These are phyloP conservation scores for Coboldia fuscipes DNA, from an alignment of 1,140 invertebrate species.

Conservation along the genomic window DNA sequence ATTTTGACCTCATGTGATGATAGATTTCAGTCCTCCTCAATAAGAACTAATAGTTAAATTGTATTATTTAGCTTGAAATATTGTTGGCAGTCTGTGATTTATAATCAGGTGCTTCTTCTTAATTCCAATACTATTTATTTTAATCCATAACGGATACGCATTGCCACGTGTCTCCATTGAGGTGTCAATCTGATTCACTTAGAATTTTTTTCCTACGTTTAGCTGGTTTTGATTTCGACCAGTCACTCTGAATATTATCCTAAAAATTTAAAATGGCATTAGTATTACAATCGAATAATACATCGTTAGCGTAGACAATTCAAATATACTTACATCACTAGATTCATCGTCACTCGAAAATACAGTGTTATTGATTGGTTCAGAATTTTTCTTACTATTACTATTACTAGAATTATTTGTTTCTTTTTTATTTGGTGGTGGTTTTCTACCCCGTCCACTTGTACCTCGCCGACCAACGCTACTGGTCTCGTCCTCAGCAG, in stretches of 20 bases:
- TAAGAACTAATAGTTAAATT: too few relatives aligned
- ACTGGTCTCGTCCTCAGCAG: slow-evolving; percentile 59
- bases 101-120: too few relatives aligned
- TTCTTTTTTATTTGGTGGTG: slow-evolving; percentile 17
- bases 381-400: slow-evolving; percentile 13
- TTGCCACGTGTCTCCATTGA: too few relatives aligned
- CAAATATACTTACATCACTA: slow-evolving; percentile 11
- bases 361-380: slow-evolving; percentile 16
- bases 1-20: too few relatives aligned
- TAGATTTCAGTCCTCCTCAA: too few relatives aligned
- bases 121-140: too few relatives aligned
- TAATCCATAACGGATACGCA: too few relatives aligned
- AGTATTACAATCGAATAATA: neutral
- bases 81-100: too few relatives aligned
- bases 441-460: slow-evolving; percentile 17
- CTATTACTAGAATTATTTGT: slow-evolving; percentile 12
- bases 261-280: neutral
- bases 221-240: slow-evolving; percentile 16
- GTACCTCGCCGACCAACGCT: slow-evolving; percentile 16
- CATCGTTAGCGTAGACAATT: neutral
- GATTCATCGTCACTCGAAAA: slow-evolving; percentile 19
- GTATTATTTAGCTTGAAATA: too few relatives aligned
- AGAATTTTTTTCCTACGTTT: slow-evolving; percentile 18
- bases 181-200: slow-evolving; percentile 20
- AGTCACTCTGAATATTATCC: slow-evolving; percentile 13